A percentile compares a stretch with the other conserved stretches of the same genome.
These are phyloP conservation scores for Clarias fuscus DNA, from an alignment of 2,797 vertebrate genomes.

Conservation along the genomic window DNA sequence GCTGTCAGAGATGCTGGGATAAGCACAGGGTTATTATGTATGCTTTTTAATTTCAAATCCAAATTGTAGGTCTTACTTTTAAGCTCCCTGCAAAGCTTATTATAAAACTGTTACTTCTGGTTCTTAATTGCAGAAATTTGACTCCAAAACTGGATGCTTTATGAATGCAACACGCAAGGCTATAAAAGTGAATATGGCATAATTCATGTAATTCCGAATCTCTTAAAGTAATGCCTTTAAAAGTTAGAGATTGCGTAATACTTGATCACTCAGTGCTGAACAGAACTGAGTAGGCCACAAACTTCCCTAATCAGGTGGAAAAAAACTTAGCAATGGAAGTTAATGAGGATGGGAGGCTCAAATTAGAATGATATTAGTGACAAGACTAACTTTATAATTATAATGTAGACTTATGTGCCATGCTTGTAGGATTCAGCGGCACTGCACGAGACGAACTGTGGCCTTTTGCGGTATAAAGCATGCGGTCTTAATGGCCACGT, in stretches of 20 bases:
- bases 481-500: no score
- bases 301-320: neutral
- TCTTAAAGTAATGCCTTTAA: conserved; percentile 15
- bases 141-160: neutral
- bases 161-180: conserved; percentile 6
- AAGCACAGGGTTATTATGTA: conserved; percentile 36
- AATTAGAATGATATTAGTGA: neutral
- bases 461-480: no score
- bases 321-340: neutral
- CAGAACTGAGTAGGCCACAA: neutral
- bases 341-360: neutral
- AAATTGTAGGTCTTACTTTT: conserved; percentile 18
- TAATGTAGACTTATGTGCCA: neutral
- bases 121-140: neutral
- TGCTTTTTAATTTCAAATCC: conserved; percentile 40
- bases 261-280: neutral
- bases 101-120: neutral
- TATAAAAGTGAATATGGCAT: neutral
- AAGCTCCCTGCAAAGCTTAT: conserved; percentile 4
- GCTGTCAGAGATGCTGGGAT: conserved; percentile 19
- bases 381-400: neutral
- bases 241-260: conserved; percentile 9
- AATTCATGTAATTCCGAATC: conserved; percentile 15
- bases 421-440: neutral
- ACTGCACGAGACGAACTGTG: no score